Conservation (phyloP, 2,797 vertebrate species). For the Cryptoblepharus egeriae region DNA sequence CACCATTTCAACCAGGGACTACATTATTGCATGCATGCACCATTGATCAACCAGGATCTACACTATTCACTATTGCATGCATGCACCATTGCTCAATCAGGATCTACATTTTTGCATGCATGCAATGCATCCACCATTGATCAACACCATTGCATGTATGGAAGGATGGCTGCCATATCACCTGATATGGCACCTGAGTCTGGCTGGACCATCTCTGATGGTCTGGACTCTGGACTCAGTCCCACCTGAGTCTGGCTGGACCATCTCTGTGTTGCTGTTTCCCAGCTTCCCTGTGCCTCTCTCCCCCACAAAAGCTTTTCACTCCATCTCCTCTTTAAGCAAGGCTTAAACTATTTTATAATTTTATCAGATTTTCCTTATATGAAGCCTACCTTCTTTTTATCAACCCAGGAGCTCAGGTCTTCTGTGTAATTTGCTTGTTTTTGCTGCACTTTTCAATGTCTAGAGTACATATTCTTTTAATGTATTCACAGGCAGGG, state of each 20-base stretch:
- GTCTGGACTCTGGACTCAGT: too few relatives aligned
- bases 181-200: background rate
- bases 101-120: too few relatives aligned
- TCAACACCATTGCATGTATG: background rate
- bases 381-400: background rate
- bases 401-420: background rate
- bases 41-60: too few relatives aligned
- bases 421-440: background rate
- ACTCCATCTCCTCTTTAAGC: background rate
- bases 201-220: background rate
- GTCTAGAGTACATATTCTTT: too few relatives aligned
- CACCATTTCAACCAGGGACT: too few relatives aligned
- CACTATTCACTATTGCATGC: too few relatives aligned
- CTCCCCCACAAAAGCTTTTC: background rate
- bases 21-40: background rate
- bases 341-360: background rate
- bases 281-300: too few relatives aligned
- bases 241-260: background rate
- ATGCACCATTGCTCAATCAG: too few relatives aligned
- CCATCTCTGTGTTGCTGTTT: accelerated
- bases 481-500: background rate
- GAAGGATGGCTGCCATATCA: background rate
- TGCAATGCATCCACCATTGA: background rate
- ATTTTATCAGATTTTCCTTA: background rate
- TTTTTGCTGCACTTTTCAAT: background rate